Conservation (phyloP, 1,140 invertebrate genomes). For the Phthorimaea operculella region DNA sequence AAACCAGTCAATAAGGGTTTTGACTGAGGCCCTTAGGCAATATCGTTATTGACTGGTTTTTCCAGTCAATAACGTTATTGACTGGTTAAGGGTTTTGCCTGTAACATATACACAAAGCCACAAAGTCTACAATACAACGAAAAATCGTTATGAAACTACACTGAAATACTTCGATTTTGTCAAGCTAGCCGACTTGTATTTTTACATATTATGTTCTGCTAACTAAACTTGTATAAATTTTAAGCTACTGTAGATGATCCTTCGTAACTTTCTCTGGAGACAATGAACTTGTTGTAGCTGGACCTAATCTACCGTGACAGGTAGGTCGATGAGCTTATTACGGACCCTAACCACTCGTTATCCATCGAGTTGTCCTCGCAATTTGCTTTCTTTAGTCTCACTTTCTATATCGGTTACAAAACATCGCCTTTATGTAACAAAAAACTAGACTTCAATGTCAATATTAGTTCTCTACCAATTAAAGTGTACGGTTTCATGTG, state of each 20-base stretch:
- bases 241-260: not conserved
- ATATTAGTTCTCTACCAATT: slow-evolving; percentile 10
- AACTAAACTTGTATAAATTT: too few relatives aligned
- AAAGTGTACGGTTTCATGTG: slow-evolving; percentile 4
- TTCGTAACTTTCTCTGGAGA: slow-evolving; percentile 20
- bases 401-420: slow-evolving; percentile 5
- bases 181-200: too few relatives aligned
- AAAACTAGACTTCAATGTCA: not conserved
- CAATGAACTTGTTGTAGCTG: slow-evolving; percentile 17
- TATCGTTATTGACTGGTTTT: too few relatives aligned
- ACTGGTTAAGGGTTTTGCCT: too few relatives aligned
- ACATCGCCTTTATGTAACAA: not conserved
- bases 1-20: too few relatives aligned
- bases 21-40: too few relatives aligned
- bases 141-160: too few relatives aligned
- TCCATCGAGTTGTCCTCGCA: slow-evolving; percentile 16
- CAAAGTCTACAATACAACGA: too few relatives aligned
- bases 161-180: too few relatives aligned
- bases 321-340: slow-evolving; percentile 19
- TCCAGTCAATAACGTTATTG: too few relatives aligned
- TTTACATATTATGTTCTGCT: too few relatives aligned
- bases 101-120: too few relatives aligned
- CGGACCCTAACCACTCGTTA: slow-evolving; percentile 20
- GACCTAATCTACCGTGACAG: slow-evolving; percentile 29
- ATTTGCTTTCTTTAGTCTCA: slow-evolving; percentile 8